phyloP scores from a whole-genome alignment of 1,140 invertebrate genomes.

The Lamellibrachia luymesi region DNA sequence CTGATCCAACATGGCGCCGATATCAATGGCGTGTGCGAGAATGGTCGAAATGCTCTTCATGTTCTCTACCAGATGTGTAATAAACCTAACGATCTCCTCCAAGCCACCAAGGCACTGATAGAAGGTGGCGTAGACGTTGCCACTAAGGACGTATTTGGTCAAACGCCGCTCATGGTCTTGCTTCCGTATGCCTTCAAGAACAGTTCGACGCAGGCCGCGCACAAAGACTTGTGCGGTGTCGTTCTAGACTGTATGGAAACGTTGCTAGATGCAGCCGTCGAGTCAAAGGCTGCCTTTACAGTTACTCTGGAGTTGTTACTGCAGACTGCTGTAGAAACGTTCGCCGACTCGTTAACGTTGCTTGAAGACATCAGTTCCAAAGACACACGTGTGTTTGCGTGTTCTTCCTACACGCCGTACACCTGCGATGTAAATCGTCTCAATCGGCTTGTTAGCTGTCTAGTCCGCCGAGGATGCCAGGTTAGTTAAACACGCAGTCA shows the following conservation, averaged over 20 bases:
- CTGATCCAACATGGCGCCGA: constrained; percentile 15
- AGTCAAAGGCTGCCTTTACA: neutral
- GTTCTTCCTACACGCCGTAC: neutral
- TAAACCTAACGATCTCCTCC: constrained; percentile 6
- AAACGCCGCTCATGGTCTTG: neutral
- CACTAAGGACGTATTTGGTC: neutral
- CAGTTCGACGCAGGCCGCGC: neutral
- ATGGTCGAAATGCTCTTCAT: constrained; percentile 2
- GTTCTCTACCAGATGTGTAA: constrained; percentile 10
- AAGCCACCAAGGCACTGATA: neutral
- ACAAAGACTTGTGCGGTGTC: neutral
- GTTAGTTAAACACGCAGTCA: neutral
- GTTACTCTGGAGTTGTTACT: neutral
- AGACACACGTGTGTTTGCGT: neutral
- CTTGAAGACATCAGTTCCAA: neutral
- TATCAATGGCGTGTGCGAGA: neutral
- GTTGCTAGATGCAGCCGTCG: neutral
- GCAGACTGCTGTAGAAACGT: neutral
- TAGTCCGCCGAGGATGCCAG: neutral
- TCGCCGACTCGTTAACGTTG: neutral
- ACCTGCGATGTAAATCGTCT: neutral
- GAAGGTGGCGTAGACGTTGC: neutral
- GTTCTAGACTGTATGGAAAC: neutral
- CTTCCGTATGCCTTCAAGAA: neutral
- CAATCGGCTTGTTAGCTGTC: neutral